These are phyloP conservation scores for Hestina assimilis DNA, from an alignment of 1,140 invertebrate species.

Conservation along the genomic window DNA sequence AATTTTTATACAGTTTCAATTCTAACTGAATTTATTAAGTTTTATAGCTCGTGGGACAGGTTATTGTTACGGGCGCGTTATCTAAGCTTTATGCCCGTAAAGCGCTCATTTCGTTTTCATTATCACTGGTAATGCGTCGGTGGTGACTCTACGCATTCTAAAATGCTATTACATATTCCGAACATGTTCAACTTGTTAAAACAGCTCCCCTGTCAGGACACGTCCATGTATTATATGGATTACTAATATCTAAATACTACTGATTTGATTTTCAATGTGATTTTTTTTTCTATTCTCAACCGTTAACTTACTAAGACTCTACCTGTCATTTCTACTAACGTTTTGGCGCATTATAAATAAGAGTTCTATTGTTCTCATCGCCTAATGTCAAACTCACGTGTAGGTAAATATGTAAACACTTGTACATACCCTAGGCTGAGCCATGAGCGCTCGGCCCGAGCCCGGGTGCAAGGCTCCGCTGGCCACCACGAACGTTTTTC, in stretches of 20 bases:
- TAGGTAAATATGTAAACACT: constrained; percentile 19
- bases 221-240: constrained; percentile 36
- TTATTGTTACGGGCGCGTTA: constrained; percentile 44
- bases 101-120: constrained; percentile 51
- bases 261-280: constrained; percentile 28
- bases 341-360: not conserved
- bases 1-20: not conserved
- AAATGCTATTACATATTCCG: constrained; percentile 54
- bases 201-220: constrained; percentile 43
- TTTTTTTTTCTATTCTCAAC: not conserved
- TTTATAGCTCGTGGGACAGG: constrained; percentile 30
- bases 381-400: constrained; percentile 23
- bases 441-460: constrained; percentile 78
- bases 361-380: not conserved
- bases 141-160: constrained; percentile 39
- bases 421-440: constrained; percentile 79
- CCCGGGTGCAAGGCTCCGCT: constrained; percentile 76
- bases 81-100: constrained; percentile 37
- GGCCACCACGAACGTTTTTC: constrained; percentile 75
- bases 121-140: constrained; percentile 42
- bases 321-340: not conserved
- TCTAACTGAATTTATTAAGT: constrained; percentile 13
- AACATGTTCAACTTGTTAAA: constrained; percentile 55
- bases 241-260: constrained; percentile 22
- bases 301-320: no score